phyloP scores from a whole-genome alignment of 2,888 invertebrate genomes.

The Caenorhabditis sp. region DNA sequence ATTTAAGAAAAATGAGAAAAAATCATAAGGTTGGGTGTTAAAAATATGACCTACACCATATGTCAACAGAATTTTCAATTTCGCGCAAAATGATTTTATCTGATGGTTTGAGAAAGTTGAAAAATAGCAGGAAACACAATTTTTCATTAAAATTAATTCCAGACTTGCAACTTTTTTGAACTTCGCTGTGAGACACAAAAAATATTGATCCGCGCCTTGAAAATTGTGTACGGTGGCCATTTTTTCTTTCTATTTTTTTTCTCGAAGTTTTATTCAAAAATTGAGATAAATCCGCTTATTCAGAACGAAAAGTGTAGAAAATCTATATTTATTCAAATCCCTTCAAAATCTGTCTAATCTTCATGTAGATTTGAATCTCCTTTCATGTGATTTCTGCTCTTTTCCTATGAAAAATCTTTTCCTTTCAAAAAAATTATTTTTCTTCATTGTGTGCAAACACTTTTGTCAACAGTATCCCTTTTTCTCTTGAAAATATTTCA shows the following conservation, averaged over 20 bases:
- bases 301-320: too few relatives aligned
- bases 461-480: slow-evolving; percentile 2
- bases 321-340: too few relatives aligned
- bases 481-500: slow-evolving; percentile 4
- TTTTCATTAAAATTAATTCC: neutral
- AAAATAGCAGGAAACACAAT: neutral
- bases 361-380: too few relatives aligned
- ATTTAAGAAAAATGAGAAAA: neutral
- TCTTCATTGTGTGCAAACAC: neutral
- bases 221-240: too few relatives aligned
- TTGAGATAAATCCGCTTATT: too few relatives aligned
- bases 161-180: slow-evolving; percentile 15
- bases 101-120: neutral
- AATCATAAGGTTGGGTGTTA: neutral
- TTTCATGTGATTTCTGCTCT: too few relatives aligned
- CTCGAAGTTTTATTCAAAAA: too few relatives aligned
- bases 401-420: too few relatives aligned
- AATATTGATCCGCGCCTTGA: too few relatives aligned
- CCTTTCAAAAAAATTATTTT: neutral
- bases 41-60: neutral
- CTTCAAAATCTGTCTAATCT: too few relatives aligned
- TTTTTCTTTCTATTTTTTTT: too few relatives aligned
- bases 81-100: neutral
- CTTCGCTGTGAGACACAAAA: too few relatives aligned
- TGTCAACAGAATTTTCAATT: neutral